These are phyloP conservation scores for Busseola fusca DNA, from an alignment of 2,888 invertebrate genomes.

Conservation along the genomic window DNA sequence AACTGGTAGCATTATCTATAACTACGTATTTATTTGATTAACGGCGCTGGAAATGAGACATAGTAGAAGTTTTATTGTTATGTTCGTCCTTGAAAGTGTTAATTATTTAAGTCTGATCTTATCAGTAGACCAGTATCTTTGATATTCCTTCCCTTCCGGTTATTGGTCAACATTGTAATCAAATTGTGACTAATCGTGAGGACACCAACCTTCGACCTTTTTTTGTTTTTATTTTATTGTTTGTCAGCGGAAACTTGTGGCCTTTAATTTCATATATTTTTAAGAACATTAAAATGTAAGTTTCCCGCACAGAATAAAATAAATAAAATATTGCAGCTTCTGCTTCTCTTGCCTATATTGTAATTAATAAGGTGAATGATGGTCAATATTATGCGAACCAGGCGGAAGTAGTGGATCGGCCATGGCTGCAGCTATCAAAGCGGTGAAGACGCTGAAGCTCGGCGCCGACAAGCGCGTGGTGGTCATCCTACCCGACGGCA, in stretches of 20 bases:
- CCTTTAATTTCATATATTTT: not conserved
- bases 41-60: not conserved
- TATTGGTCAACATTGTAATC: constrained; percentile 14
- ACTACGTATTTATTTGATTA: constrained; percentile 4
- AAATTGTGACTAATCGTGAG: not conserved
- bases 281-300: not conserved
- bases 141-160: constrained; percentile 26
- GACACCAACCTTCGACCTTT: not conserved
- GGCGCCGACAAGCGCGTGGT: constrained; percentile 92
- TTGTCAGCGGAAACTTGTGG: not conserved
- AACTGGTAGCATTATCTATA: constrained; percentile 11
- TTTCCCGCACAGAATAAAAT: not conserved
- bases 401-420: constrained; percentile 95
- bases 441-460: constrained; percentile 89
- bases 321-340: not conserved
- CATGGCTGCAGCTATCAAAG: constrained; percentile 84
- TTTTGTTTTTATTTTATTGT: not conserved
- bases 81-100: not conserved
- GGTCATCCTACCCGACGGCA: constrained; percentile 96
- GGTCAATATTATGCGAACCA: constrained; percentile 8
- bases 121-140: constrained; percentile 10
- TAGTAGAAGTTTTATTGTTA: not conserved
- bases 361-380: not conserved
- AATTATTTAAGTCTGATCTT: constrained; percentile 17
- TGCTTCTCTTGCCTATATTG: not conserved